Evolutionary conservation across 2,888 invertebrate species (phyloP).

Genomic region (Bursaphelenchus okinawaensis): DNA sequence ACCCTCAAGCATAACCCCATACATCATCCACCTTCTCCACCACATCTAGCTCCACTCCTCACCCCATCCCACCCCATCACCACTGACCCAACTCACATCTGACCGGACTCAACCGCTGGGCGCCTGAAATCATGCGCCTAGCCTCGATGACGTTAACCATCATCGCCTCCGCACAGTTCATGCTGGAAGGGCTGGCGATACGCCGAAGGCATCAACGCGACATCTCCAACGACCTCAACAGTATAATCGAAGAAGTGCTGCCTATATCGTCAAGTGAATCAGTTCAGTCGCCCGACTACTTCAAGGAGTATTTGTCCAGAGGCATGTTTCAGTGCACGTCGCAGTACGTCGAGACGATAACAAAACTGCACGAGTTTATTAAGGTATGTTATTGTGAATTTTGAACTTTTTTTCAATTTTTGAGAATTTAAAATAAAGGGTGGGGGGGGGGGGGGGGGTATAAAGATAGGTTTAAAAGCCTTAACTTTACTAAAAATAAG

Average conservation of each 20-base stretch:
- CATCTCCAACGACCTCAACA: neutral
- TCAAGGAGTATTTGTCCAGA: slow-evolving; percentile 19
- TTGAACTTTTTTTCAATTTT: too few species aligned
- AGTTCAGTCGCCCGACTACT: slow-evolving; percentile 11
- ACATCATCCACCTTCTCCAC: too few species aligned
- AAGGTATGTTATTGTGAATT: slow-evolving; percentile 19
- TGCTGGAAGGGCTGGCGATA: neutral
- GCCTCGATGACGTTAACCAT: neutral
- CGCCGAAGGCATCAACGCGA: neutral
- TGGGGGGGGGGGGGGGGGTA: too few species aligned
- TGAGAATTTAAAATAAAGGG: too few species aligned
- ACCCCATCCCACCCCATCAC: too few species aligned
- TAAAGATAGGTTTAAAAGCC: neutral
- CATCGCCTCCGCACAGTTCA: neutral
- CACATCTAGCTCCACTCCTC: too few species aligned
- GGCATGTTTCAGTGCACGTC: slow-evolving; percentile 18
- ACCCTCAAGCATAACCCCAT: too few species aligned
- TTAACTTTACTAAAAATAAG: neutral
- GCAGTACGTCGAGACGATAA: slow-evolving; percentile 16
- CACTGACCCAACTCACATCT: too few species aligned
- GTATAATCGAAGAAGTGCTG: neutral
- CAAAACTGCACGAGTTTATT: slow-evolving; percentile 19
- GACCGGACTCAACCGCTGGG: neutral
- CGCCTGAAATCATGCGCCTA: neutral
- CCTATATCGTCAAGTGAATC: neutral